Base-by-base conservation (phyloP, 2,113 vertebrate species). In the Todiramphus saurophagus region DNA sequence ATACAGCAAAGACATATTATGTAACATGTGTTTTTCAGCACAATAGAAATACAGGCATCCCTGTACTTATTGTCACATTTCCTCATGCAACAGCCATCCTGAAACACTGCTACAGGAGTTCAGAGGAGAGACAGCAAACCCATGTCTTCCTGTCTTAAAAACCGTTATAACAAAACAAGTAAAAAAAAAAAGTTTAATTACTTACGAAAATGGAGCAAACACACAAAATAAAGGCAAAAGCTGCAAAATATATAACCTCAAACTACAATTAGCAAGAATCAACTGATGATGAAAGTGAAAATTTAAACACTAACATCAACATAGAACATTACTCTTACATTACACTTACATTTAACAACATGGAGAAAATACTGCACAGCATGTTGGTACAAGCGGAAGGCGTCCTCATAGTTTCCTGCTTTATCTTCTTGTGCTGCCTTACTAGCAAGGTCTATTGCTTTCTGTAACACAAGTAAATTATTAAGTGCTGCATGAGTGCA, bases 361-460 rank as follows among this genome's bases (percentile, higher is more conserved):
- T 99, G 99, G 59, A 99, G 97, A 96, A 99, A 99, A 97, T 99
- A 99, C 97, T 99, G 99, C 83, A 99, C 99, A 62, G 99, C 98
- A 10, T 99, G 98, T 23, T 99, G 98, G 96, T 99, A 99, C 75
- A 99, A 98, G 8, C 87, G 98, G 56, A 99, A 98, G 59, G 99
- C 99, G 95, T 99, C 99, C 75, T 99, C 99, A 66, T 98, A 99
- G 96, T 99, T 99, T 44, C 98, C 98, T 70, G 97, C 98, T 94
- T 99, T 98, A 96, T 99, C 99, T 94, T 99, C 99, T 72, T 99
- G 98, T 2, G 99, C 98, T 53, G 99, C 99, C 97, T 99, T 99
- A 96, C 43, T 98, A 64, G 99, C 99, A 63, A 99, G 95, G 12
- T 99, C 98, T 97, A 99, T 99, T 56, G 99, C 99, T 99, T 99